Conservation (phyloP, 53 echinoderm and acorn worm genomes). For the Patiria pectinifera region DNA sequence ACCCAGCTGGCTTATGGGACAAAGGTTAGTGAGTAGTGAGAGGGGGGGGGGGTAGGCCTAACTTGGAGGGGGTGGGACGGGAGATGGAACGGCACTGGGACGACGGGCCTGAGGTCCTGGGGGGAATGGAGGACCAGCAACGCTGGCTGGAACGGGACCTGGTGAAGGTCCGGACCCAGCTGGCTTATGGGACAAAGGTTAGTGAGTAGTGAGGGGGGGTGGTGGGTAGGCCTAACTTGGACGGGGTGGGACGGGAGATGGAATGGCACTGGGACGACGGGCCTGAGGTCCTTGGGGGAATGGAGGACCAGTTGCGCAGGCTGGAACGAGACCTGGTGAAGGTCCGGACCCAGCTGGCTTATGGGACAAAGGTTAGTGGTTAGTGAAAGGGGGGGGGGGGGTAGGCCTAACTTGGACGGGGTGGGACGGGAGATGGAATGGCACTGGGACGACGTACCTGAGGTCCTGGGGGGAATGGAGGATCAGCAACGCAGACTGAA, state of each 20-base stretch:
- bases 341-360: constrained; percentile 86
- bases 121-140: constrained; percentile 81
- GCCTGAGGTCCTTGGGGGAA: constrained; percentile 63
- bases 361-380: constrained; percentile 83
- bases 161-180: constrained; percentile 85
- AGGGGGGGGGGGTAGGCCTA: background rate
- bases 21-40: constrained; percentile 66
- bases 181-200: constrained; percentile 92
- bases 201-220: background rate
- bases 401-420: constrained; percentile 50
- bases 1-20: constrained; percentile 86
- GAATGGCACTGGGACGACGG: constrained; percentile 77
- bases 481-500: constrained; percentile 80
- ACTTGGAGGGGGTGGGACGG: constrained; percentile 66
- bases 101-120: constrained; percentile 54
- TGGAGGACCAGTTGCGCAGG: constrained; percentile 79
- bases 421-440: constrained; percentile 64
- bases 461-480: constrained; percentile 67
- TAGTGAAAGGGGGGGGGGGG: background rate
- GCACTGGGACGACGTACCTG: constrained; percentile 77
- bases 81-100: constrained; percentile 83
- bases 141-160: constrained; percentile 79
- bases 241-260: constrained; percentile 70
- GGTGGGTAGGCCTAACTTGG: constrained; percentile 53
- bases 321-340: constrained; percentile 85